Conservation (phyloP, 2,888 invertebrate genomes). For the Melanophora roralis region DNA sequence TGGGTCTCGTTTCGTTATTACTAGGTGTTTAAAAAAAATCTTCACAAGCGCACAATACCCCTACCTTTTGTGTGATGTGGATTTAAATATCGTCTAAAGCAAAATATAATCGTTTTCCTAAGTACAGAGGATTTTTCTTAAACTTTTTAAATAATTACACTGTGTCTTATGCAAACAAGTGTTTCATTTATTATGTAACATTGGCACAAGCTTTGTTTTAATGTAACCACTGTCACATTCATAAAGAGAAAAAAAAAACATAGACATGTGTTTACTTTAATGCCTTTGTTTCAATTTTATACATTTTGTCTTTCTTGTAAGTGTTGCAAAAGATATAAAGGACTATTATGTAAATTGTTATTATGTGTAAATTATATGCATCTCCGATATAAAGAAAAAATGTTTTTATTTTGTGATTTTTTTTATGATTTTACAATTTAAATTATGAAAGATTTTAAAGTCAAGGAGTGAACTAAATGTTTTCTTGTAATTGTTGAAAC, state of each 20-base stretch:
- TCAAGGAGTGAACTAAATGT: not conserved
- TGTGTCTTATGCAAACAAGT: slow-evolving; percentile 18
- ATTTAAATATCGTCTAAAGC: too few species aligned
- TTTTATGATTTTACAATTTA: slow-evolving; percentile 12
- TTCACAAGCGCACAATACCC: too few species aligned
- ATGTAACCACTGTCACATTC: slow-evolving; percentile 56
- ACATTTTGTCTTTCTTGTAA: slow-evolving; percentile 1
- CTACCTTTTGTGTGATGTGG: too few species aligned
- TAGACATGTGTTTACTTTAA: slow-evolving; percentile 49
- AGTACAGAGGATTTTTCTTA: too few species aligned
- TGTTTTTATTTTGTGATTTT: not conserved
- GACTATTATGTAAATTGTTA: slow-evolving; percentile 53
- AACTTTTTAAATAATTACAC: slow-evolving; percentile 2
- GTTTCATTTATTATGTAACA: slow-evolving; percentile 10
- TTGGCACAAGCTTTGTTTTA: slow-evolving; percentile 59
- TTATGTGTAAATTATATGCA: slow-evolving; percentile 13
- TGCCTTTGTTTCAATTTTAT: slow-evolving; percentile 22
- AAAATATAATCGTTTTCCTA: too few species aligned
- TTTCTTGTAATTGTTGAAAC: too few species aligned
- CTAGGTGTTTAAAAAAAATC: too few species aligned
- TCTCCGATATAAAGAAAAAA: not conserved
- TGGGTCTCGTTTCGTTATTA: too few species aligned
- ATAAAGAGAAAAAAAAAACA: slow-evolving; percentile 27
- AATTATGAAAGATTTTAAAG: not conserved
- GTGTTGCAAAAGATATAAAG: slow-evolving; percentile 50